Conservation (phyloP, 2,113 vertebrate genomes). For the Tenebrosternarchus preto region DNA sequence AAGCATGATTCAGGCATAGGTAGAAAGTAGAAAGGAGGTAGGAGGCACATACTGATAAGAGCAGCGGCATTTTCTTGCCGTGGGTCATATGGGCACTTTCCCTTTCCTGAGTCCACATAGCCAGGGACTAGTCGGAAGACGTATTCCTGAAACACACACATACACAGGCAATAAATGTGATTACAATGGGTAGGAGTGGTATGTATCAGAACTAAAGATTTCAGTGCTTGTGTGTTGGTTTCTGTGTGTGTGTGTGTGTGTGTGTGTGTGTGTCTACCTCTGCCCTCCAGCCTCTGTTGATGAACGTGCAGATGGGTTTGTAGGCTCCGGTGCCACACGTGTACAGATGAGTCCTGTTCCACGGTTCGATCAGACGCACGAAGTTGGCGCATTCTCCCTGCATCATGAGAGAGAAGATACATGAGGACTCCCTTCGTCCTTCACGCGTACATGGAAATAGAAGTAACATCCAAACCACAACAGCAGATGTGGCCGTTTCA, state of each 20-base stretch:
- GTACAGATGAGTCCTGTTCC: constrained; percentile 85
- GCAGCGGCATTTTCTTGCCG: constrained; percentile 78
- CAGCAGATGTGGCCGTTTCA: background rate
- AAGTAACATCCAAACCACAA: constrained; percentile 8
- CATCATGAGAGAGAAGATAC: background rate
- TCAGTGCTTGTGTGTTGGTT: too few relatives aligned
- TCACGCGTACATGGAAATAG: background rate
- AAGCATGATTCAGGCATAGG: background rate
- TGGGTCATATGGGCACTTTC: constrained; percentile 83
- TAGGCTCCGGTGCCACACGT: constrained; percentile 83
- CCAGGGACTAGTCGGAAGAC: constrained; percentile 80
- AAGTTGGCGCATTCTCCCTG: constrained; percentile 75
- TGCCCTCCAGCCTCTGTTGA: constrained; percentile 82
- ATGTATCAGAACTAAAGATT: constrained; percentile 4
- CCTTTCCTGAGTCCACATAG: constrained; percentile 80
- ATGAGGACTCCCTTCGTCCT: background rate
- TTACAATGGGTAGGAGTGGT: constrained; percentile 13
- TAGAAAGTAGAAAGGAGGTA: background rate
- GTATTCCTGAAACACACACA: constrained; percentile 73
- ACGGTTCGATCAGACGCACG: constrained; percentile 77
- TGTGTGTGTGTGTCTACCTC: constrained; percentile 68
- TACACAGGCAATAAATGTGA: constrained; percentile 12
- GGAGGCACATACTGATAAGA: constrained; percentile 72
- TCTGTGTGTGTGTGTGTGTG: background rate
- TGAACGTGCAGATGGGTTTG: constrained; percentile 81